Conservation (phyloP, 2,888 invertebrate genomes). For the Drosophila yooni region DNA sequence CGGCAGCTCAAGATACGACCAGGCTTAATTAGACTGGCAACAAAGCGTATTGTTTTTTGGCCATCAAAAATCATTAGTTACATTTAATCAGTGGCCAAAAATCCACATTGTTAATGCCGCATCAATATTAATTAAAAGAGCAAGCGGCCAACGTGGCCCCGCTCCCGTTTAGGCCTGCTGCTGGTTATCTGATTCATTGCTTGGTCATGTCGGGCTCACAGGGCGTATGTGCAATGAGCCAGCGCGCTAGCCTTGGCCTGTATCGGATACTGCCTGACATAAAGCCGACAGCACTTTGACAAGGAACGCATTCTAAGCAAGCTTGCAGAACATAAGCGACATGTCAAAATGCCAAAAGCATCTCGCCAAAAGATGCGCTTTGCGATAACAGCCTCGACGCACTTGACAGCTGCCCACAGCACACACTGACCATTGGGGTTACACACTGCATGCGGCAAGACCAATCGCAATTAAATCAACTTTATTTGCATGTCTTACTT, state of each 20-base stretch:
- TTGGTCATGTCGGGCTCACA: slow-evolving; percentile 13
- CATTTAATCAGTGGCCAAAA: slow-evolving; percentile 72
- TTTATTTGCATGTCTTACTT: background rate
- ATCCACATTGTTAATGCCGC: slow-evolving; percentile 71
- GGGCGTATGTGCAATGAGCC: slow-evolving; percentile 58
- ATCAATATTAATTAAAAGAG: slow-evolving; percentile 75
- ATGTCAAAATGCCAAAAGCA: slow-evolving; percentile 74
- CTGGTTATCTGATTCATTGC: slow-evolving; percentile 23
- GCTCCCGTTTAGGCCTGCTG: background rate
- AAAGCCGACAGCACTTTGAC: slow-evolving; percentile 78
- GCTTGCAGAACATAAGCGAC: slow-evolving; percentile 70
- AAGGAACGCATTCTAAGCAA: slow-evolving; percentile 77
- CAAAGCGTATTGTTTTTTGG: slow-evolving; percentile 54
- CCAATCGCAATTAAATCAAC: background rate
- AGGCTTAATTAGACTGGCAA: slow-evolving; percentile 67
- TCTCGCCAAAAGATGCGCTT: slow-evolving; percentile 69
- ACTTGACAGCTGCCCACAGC: slow-evolving; percentile 57
- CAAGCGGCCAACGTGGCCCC: background rate
- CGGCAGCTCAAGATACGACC: slow-evolving; percentile 38
- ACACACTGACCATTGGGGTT: slow-evolving; percentile 5
- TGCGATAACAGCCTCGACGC: slow-evolving; percentile 66
- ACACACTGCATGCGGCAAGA: background rate
- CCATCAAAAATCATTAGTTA: slow-evolving; percentile 70
- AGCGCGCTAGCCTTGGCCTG: slow-evolving; percentile 36
- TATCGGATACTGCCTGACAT: slow-evolving; percentile 54